These are phyloP conservation scores for Acleris cristana DNA, from an alignment of 2,888 invertebrate species.

Conservation along the genomic window DNA sequence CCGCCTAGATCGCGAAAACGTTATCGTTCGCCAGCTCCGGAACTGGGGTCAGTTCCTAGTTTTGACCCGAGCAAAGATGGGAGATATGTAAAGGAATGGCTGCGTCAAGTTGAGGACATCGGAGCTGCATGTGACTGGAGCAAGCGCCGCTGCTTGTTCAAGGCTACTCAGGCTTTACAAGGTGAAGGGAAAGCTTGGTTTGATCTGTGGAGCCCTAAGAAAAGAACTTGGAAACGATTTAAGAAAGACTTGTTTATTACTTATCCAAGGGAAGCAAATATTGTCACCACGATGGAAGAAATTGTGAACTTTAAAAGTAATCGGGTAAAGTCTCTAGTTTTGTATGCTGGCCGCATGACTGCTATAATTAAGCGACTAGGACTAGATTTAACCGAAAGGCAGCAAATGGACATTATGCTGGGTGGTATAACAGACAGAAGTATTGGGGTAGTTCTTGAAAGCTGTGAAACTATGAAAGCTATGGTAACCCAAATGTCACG, in stretches of 20 bases:
- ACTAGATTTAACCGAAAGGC: too few relatives aligned
- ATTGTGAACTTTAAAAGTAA: too few relatives aligned
- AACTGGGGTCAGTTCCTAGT: not conserved
- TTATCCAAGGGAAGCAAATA: too few relatives aligned
- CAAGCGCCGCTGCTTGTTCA: not conserved
- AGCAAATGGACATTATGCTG: not conserved
- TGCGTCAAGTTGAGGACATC: not conserved
- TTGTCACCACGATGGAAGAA: too few relatives aligned
- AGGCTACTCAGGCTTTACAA: not conserved
- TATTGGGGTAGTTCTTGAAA: not conserved
- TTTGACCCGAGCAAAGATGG: not conserved
- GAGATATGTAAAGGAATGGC: not conserved
- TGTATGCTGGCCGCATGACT: not conserved
- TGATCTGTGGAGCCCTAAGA: not conserved
- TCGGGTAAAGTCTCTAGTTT: too few relatives aligned
- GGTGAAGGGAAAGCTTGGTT: conserved; percentile 1
- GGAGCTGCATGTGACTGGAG: not conserved
- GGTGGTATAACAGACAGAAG: not conserved
- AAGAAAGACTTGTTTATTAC: not conserved
- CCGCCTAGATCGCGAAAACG: not conserved
- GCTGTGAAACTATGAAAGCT: too few relatives aligned
- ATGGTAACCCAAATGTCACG: too few relatives aligned
- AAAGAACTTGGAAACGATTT: conserved; percentile 1
- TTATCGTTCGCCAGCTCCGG: not conserved
- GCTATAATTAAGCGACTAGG: too few relatives aligned